Evolutionary conservation across 2,113 vertebrate species (phyloP), one percentile per base, ranked within the genome.

Genomic region (Poeciliopsis turrubarensis): DNA sequence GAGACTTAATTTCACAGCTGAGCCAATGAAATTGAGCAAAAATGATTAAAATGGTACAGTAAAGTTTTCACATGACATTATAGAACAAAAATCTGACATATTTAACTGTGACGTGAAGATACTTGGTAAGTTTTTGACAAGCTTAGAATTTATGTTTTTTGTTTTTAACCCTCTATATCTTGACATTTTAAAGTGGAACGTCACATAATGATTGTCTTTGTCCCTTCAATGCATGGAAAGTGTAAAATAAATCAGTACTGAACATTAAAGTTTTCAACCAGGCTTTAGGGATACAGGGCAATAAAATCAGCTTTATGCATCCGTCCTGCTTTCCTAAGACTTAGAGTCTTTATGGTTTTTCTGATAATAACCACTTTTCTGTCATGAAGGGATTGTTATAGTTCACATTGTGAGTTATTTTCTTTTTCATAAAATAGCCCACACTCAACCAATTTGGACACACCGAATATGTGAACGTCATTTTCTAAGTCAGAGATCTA

Each of bases 301-400:
- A 72, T 78, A 65, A 80, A 83, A 72, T 57, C 2, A 0, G 44
- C 69, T 60, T 70, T 75, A 76, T 76, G 44, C 60, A 76, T 65
- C 62, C 63, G 79, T 67, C 44, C 57, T 79, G 69, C 78, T 72
- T 80, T 67, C 25, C 61, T 41, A 44, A 47, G 62, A 70, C 57
- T 44, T 13, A 79, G 82, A 67, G 47, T 81, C 77, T 77, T 86
- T 84, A 72, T 39, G 44, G 73, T 60, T 82, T 41, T 73, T 71
- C 88, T 82, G 69, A 89, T 81, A 77, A 71, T 84, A 82, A 83
- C 68, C 88, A 84, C 74, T 79, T 65, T 79, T 75, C 51, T 78
- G 75, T 82, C 70, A n/a, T 30, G 13, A 31, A 62, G 63, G 72
- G 65, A 80, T 83, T 80, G 77, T 41, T 80, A 85, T 80, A 67